phyloP scores from a whole-genome alignment of 2,797 vertebrate genomes.

The Mormyrops attenuatus region DNA sequence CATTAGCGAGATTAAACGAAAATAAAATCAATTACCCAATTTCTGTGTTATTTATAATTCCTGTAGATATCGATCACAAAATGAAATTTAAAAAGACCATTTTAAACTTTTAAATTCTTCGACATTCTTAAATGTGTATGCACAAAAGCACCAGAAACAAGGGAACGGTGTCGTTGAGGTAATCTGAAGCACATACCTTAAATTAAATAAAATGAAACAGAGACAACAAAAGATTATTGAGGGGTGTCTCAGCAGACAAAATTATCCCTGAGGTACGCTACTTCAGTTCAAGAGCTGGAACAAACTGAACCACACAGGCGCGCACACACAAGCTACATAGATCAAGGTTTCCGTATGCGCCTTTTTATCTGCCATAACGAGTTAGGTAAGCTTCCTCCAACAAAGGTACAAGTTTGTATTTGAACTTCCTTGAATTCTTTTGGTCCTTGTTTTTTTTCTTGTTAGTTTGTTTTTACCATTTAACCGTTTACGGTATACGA shows the following conservation, averaged over 20 bases:
- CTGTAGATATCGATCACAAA: neutral
- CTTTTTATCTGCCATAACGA: neutral
- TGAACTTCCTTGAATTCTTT: neutral
- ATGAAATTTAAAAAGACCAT: neutral
- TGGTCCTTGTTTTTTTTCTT: neutral
- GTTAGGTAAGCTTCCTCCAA: neutral
- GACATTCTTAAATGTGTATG: neutral
- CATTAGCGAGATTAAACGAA: neutral
- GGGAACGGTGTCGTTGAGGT: neutral
- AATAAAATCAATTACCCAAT: neutral
- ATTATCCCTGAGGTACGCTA: constrained; percentile 4
- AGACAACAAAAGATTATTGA: constrained; percentile 10
- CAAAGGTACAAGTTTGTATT: neutral
- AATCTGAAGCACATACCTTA: neutral
- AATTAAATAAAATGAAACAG: neutral
- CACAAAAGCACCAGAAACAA: neutral
- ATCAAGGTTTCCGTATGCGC: neutral
- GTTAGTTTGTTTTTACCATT: neutral
- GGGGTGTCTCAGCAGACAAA: constrained; percentile 5
- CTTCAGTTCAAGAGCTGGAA: neutral
- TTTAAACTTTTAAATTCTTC: neutral
- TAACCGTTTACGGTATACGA: neutral
- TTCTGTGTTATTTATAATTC: neutral
- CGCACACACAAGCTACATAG: neutral
- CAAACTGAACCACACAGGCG: neutral